Percentiles rank a stretch among this genome's conserved stretches.
These are phyloP conservation scores for Macropis europaea DNA, from an alignment of 2,888 invertebrate genomes.

Conservation along the genomic window DNA sequence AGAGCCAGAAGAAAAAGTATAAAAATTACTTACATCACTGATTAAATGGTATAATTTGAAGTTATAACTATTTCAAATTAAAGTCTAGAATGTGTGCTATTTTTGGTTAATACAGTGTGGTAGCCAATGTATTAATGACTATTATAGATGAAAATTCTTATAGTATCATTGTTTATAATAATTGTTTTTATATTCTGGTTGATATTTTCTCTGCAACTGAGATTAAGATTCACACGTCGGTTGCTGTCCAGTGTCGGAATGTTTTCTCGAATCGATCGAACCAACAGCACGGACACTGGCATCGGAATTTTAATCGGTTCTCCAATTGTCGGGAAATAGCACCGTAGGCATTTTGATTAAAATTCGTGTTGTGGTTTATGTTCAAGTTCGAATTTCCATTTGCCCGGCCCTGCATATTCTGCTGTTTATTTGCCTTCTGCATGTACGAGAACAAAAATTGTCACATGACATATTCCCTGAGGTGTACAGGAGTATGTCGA, in stretches of 20 bases:
- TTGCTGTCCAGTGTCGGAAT: slow-evolving; percentile 17
- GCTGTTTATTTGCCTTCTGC: slow-evolving; percentile 19
- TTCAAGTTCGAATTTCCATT: slow-evolving; percentile 45
- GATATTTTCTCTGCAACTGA: neutral
- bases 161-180: neutral
- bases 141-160: neutral
- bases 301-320: slow-evolving; percentile 64
- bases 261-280: slow-evolving; percentile 38
- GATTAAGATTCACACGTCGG: slow-evolving; percentile 38
- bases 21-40: too few relatives aligned
- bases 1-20: too few relatives aligned
- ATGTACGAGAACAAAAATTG: neutral
- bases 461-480: neutral
- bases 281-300: slow-evolving; percentile 17
- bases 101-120: too few relatives aligned
- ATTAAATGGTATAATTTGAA: too few relatives aligned
- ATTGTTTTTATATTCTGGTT: neutral
- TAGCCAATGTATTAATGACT: too few relatives aligned
- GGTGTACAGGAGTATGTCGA: too few relatives aligned
- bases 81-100: too few relatives aligned
- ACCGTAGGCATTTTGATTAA: slow-evolving; percentile 60
- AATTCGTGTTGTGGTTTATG: slow-evolving; percentile 57
- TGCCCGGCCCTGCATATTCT: slow-evolving; percentile 10
- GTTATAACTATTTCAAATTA: too few relatives aligned
- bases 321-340: slow-evolving; percentile 35